Conservation (phyloP, 2,888 invertebrate species). For the Eupithecia pulchellata region DNA sequence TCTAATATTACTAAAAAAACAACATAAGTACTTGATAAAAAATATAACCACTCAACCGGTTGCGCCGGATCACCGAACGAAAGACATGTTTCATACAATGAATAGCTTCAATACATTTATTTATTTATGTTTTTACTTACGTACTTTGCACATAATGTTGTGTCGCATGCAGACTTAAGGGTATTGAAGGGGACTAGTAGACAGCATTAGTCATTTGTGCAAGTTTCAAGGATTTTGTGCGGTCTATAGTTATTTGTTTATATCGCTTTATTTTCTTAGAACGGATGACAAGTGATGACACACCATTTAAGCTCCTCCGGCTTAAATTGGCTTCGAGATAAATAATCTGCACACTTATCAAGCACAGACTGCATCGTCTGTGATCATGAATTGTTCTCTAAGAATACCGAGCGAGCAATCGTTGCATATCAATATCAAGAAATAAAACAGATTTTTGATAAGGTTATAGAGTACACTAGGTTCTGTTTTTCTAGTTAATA, state of each 20-base stretch:
- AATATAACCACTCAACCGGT: conserved; percentile 25
- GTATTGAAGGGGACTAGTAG: conserved; percentile 35
- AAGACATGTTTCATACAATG: conserved; percentile 36
- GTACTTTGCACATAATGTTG: not conserved
- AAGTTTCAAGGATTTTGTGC: conserved; percentile 60
- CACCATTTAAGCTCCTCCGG: conserved; percentile 34
- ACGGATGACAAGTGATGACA: conserved; percentile 45
- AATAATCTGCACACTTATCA: too few species aligned
- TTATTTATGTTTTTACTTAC: not conserved
- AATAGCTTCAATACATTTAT: not conserved
- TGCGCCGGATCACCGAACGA: conserved; percentile 46
- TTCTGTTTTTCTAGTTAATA: not conserved
- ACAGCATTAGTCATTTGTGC: conserved; percentile 62
- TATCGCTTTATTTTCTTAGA: conserved; percentile 58
- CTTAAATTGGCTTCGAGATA: conserved; percentile 36
- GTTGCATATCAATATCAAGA: not conserved
- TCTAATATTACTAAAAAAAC: conserved; percentile 12
- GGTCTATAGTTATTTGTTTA: conserved; percentile 54
- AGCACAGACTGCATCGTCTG: not conserved
- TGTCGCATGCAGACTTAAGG: not conserved
- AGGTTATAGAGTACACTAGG: not conserved
- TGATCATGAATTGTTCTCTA: not conserved
- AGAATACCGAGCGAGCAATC: conserved; percentile 4
- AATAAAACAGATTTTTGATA: not conserved
- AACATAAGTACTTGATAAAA: conserved; percentile 11